Evolutionary conservation across 2,113 vertebrate species (phyloP), one percentile per base, ranked within the genome.

Genomic region (Herpailurus yagouaroundi): DNA sequence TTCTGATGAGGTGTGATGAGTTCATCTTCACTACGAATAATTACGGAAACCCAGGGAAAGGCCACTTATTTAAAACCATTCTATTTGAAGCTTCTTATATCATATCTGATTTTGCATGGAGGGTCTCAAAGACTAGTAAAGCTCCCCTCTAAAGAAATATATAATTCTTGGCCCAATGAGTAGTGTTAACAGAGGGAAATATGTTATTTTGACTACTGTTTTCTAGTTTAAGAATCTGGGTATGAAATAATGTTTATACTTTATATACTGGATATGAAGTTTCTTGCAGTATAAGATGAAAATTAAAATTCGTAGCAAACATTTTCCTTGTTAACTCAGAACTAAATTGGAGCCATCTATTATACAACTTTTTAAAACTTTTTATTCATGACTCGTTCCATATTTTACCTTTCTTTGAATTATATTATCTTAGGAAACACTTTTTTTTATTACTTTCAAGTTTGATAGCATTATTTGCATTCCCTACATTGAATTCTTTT

Each of bases 361-460:
- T 52, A 88, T 10, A 89, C 13, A 48, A 31, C 18, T 41, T 60
- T 74, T 55, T 18, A 16, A 64, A 57, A 87, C 31, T 63, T 21
- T 63, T 16, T 88, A 33, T 55, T 64, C 21, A 19, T 52, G 48
- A 14, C 27, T 87, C 8, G 12, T 66, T 81, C 25, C 69, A 7
- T 69, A 76, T 84, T 77, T 11, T 95, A 76, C 36, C 33, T 71
- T 45, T 92, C 64, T 83, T 84, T 92, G 66, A 81, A n/a, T 92
- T 63, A 52, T 74, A 31, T 55, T 66, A 82, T 74, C 52, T 89
- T 89, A 82, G n/a, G 23, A 89, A 63, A 74, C 25, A 21, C 8
- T 52, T 52, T 68, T 63, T 41, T 48, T 73, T 69, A 63, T 45
- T 69, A 15, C 81, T 88, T 82, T 48, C 41, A 55, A 74, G 36